Base-by-base conservation (phyloP, 1,140 invertebrate species). In the Subanguina moxae region DNA sequence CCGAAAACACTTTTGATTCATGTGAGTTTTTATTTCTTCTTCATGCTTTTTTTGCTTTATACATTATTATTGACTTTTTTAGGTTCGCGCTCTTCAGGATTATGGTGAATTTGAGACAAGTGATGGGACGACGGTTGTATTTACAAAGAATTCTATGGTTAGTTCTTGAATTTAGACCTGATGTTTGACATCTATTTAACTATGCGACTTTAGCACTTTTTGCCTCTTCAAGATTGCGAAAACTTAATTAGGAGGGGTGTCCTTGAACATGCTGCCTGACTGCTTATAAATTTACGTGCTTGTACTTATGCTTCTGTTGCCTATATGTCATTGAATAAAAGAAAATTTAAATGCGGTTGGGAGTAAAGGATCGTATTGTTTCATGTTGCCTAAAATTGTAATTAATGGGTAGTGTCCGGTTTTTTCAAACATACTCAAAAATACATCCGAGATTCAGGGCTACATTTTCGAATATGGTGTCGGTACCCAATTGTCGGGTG, bases 101-200 rank as follows among this genome's bases (percentile, higher is more conserved):
- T 93, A 93, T 85, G 94, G 94, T 0, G 91, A 91, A 84, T 89
- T 93, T 80, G 93, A 97, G 84, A 86, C 94, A 17, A 92, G 92
- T 78, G 90, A 94, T 86, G 94, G 94, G 43, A 89, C 91, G 80
- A 87, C 90, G 0, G 87, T 97, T 25, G 86, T 90, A 62, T 84
- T 97, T 0, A 92, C 91, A 83, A 93, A 93, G 83, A 91, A 96
- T 82, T 93, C 90, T 75, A 89, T 85, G 78, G 85, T 86, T 75
- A 64, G 75, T 74, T 25, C 17, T 52, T 52, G 3, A 8, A 21
- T 21, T 52, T 52, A 52, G 23, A 45, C 11, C 11, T 65, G 3
- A 27, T 66, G 25, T 67, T 8, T 21, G 65, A 62, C 32, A 15
- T 46, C 15, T 64, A 1, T 52, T 21, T 52, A 52, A 52, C 3